Evolutionary conservation across 1,140 invertebrate species (phyloP).

Genomic region (Dysdera silvatica): DNA sequence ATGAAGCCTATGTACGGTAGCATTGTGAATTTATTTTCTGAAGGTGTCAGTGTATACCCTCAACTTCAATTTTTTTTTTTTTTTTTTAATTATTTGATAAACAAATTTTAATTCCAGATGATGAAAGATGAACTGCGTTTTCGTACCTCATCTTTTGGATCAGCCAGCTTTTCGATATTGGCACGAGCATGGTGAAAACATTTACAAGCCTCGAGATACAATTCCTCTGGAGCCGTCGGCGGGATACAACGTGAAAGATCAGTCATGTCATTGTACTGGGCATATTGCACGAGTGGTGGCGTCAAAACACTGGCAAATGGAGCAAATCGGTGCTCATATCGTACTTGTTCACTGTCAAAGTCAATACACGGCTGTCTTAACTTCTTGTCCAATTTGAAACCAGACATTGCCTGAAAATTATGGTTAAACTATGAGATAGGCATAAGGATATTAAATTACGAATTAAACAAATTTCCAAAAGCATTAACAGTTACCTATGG

Average conservation of each 20-base stretch:
- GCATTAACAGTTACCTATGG: no score
- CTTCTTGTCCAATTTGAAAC: conserved; percentile 60
- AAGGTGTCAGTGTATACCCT: no score
- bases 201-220: conserved; percentile 75
- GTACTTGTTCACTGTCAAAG: conserved; percentile 87
- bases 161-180: conserved; percentile 67
- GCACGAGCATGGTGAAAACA: conserved; percentile 84
- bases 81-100: no score
- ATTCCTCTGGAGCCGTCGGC: conserved; percentile 42
- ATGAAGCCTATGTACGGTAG: neutral
- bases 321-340: conserved; percentile 87
- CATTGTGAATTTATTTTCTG: no score
- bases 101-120: neutral
- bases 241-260: conserved; percentile 48
- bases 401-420: conserved; percentile 58
- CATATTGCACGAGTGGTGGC: conserved; percentile 80
- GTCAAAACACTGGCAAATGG: conserved; percentile 78
- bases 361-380: conserved; percentile 62
- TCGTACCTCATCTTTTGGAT: conserved; percentile 68
- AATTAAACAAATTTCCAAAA: neutral
- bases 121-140: conserved; percentile 10
- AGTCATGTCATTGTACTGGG: conserved; percentile 68
- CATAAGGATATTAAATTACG: neutral
- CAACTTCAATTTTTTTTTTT: no score
- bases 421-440: conserved; percentile 5